Conservation (phyloP, 1,140 invertebrate species). For the Scaptomyza pallida region DNA sequence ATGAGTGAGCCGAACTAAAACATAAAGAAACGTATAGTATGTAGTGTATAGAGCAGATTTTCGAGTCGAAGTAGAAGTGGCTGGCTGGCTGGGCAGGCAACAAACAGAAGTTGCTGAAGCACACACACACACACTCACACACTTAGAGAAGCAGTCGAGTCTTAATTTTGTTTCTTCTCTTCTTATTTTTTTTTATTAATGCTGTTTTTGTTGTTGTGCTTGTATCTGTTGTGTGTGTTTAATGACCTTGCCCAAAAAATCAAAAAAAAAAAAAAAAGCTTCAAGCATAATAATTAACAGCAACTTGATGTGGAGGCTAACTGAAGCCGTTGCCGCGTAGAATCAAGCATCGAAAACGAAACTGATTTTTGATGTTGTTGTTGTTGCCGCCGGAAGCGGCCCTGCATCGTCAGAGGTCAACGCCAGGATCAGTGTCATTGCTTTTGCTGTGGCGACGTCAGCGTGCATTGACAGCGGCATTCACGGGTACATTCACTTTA, state of each 20-base stretch:
- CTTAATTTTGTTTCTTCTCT: conserved; percentile 21
- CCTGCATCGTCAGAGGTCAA: conserved; percentile 56
- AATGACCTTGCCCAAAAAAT: conserved; percentile 75
- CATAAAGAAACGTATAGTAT: conserved; percentile 51
- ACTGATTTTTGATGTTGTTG: conserved; percentile 35
- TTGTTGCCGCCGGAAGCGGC: conserved; percentile 36
- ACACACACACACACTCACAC: neutral
- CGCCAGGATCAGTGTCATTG: conserved; percentile 68
- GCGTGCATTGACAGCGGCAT: conserved; percentile 47
- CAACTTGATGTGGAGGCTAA: conserved; percentile 52
- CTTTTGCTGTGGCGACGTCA: conserved; percentile 36
- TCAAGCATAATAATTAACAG: conserved; percentile 80
- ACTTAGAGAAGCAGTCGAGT: conserved; percentile 28
- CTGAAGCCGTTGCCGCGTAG: conserved; percentile 65
- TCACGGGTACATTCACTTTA: conserved; percentile 53
- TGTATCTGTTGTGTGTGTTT: conserved; percentile 32
- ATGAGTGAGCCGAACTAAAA: conserved; percentile 71
- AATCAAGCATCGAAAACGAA: conserved; percentile 73
- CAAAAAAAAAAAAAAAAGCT: conserved; percentile 56
- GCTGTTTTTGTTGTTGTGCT: no score
- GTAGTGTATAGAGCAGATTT: no score
- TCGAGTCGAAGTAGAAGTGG: conserved; percentile 18
- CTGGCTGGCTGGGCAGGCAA: conserved; percentile 9
- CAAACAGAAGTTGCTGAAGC: conserved; percentile 40
- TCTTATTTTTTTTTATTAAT: conserved; percentile 25